Evolutionary conservation across 23 tunicate genomes (phyloP).

Genomic region (Trididemnum clinides): DNA sequence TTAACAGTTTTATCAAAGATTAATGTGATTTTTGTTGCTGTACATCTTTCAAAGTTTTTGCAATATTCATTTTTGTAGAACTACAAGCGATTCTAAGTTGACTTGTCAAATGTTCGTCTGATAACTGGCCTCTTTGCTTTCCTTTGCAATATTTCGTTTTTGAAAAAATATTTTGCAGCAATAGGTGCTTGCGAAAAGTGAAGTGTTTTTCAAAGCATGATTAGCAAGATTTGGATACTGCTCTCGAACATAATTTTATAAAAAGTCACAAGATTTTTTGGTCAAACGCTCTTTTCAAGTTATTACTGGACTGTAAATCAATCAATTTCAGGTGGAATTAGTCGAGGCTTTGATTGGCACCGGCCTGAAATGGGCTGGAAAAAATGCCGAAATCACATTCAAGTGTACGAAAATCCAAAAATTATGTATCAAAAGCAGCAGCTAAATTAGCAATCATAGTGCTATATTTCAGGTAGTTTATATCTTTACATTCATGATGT

Average conservation of each 20-base stretch:
- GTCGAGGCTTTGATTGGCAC: not conserved
- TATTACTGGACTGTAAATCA: slow-evolving; percentile 1
- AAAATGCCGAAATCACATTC: slow-evolving; percentile 4
- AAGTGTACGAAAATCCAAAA: slow-evolving; percentile 9
- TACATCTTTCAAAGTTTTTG: slow-evolving; percentile 16
- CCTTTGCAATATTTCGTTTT: too few relatives aligned
- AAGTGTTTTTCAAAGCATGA: slow-evolving; percentile 3
- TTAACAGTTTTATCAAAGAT: slow-evolving; percentile 9
- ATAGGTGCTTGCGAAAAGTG: slow-evolving; percentile 23
- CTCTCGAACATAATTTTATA: too few relatives aligned
- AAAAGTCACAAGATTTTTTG: not conserved
- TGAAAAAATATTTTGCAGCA: slow-evolving; percentile 3
- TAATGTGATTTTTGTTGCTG: slow-evolving; percentile 22
- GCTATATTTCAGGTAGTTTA: not conserved
- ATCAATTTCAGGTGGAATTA: slow-evolving; percentile 9
- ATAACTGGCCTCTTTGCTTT: too few relatives aligned
- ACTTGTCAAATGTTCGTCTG: slow-evolving; percentile 13
- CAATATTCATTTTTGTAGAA: slow-evolving; percentile 3
- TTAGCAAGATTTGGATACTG: too few relatives aligned
- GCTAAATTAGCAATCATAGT: slow-evolving; percentile 5
- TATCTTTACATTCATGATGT: slow-evolving; percentile 10
- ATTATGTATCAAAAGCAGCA: not conserved
- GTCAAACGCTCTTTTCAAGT: not conserved
- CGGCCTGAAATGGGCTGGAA: slow-evolving; percentile 18
- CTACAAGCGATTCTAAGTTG: slow-evolving; percentile 7